Base-by-base conservation (phyloP, 2,797 vertebrate genomes). In the Sebastes matsubarae region DNA sequence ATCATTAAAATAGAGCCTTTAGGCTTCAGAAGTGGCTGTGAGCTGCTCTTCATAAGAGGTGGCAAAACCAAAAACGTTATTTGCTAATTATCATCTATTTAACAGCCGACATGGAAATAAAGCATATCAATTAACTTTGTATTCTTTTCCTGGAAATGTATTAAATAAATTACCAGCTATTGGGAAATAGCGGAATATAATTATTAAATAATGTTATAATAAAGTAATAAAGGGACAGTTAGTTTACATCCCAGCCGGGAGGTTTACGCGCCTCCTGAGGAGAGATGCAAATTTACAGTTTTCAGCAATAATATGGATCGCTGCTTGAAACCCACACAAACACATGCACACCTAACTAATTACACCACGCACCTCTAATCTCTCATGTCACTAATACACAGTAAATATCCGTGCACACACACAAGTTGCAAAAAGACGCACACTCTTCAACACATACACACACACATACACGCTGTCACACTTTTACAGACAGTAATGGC, bases 301-400 rank as follows among this genome's bases (percentile, higher is more conserved):
- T 71, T 66, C 58, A 77, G 60, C 64, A 75, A 63, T 78, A 70
- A 83, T 63, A 80, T 67, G 50, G 77, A 76, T 85, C 10, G 2
- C 58, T 76, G 71, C 57, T 30, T 54, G 18, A 74, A 58, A 68
- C 7, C 13, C 57, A 77, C 61, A 24, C 60, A 42, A 73, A 74
- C 66, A 66, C 36, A 32, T 6, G 5, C 54, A 60, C 32, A 52
- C 22, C 6, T 22, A 52, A 58, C 57, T 68, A 72, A 77, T 83
- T 67, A 80, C 50, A 64, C 66, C 18, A 27, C 25, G n/a, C 38
- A 81, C 94, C 95, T 73, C 22, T 63, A 18, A 58, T 34, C 14
- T 50, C 63, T 69, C 61, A 11, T 60, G 42, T 13, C 50, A 66
- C 30, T 54, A 54, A 54, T 54, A 11, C 20, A 54, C 50, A 54